Evolutionary conservation across 2,888 invertebrate genomes (phyloP), one percentile per base, ranked within the genome.

Genomic region (Caenorhabditis sp.): DNA sequence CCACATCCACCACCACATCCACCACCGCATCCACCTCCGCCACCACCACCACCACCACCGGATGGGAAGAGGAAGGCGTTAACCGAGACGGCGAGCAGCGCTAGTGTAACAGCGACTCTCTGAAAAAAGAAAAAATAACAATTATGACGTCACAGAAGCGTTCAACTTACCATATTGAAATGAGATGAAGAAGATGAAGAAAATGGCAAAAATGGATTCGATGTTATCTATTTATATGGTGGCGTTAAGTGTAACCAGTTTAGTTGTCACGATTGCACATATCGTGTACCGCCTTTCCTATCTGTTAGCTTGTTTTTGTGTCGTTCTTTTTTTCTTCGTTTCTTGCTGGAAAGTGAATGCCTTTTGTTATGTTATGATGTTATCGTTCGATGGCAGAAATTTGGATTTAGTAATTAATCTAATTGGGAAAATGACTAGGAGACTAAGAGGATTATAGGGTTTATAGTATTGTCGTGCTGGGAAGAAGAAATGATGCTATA

Each of bases 11-110:
- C 76, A 23, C 76, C 62, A 53, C 75, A 64, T 20, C 75, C 66
- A 12, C 78, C 71, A 21, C 78, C 59, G 14, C 78, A 62, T 12
- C 78, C 75, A 12, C 76, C 65, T 20, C 76, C 52, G 27, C 78
- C 70, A 12, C 78, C 70, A 27, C 76, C 71, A 4, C 75, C 78
- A 12, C 75, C 75, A 3, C 78, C 78, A 7, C 78, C 78, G n/a
- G 60, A 50, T 43, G 71, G 71, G 72, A 78, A 76, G 53, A 78
- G 72, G 67, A 77, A 77, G 27, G 74, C 75, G n/a, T 69, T 60
- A 20, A 64, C 58, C 49, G 69, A 62, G 38, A 69, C 63, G 52
- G 64, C 61, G 49, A 63, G 10, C 1, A 69, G 49, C 10, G 60
- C 65, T 54, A 66, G 36, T 14, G 57, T 58, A 14, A 69, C 21